Evolutionary conservation across 2,113 vertebrate species (phyloP), one percentile per base, ranked within the genome.

Genomic region (Mesoclemmys tuberculata): DNA sequence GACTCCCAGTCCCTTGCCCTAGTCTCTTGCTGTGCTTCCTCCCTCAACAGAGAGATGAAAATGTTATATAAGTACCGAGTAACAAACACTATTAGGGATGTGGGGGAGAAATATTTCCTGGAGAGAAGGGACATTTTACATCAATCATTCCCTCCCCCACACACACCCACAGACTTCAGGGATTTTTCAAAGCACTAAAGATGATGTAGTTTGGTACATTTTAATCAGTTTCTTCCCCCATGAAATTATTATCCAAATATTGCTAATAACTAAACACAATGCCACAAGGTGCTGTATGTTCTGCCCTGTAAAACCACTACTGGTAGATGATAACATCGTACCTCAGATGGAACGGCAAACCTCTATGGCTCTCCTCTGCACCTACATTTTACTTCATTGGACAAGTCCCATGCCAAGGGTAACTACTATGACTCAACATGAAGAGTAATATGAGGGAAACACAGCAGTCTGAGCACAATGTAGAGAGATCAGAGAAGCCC

Each of bases 81-180:
- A 84, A 92, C 90, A 96, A 84, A 92, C 90, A 96, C 86, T 93
- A 95, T 93, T 97, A 55, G 74, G 88, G 94, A 54, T 56, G 93
- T 89, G 95, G 92, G 96, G 96, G 94, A 95, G 95, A 96, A 90
- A 97, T 89, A 97, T 96, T 93, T 96, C 92, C 90, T 91, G 93
- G 92, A 94, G 92, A 97, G 95, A 97, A 93, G 93, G 97, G 96
- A 95, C 96, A 95, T 96, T 95, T 97, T 96, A 93, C 94, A 94
- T 97, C 96, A 97, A 94, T 97, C 95, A 97, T 61, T 97, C 81
- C 75, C 95, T 97, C 96, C 96, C 79, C 95, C 96, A 95, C 87
- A 94, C 92, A 95, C 95, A 93, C 97, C 97, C 95, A 97, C 97
- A 13, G 5, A 90, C 96, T 93, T 93, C 92, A 93, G 90, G 90